A percentile compares a stretch with the other conserved stretches of the same genome.
Evolutionary conservation across 1,140 invertebrate species (phyloP).

Genomic region (Centruroides sculpturatus): DNA sequence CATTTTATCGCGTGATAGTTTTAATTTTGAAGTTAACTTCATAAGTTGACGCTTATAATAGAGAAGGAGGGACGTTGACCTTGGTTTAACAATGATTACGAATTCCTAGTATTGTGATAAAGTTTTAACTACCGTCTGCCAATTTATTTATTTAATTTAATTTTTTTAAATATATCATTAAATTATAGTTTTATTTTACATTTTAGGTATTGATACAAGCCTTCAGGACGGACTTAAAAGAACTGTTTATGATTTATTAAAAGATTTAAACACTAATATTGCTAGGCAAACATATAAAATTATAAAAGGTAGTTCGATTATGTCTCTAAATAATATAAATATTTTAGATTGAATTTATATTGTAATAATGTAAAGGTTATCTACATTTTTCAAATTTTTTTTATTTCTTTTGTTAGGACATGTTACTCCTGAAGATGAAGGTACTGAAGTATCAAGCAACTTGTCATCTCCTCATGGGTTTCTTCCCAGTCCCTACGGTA

Average conservation of each 20-base stretch:
- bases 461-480: constrained; percentile 12
- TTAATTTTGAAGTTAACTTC: too few species aligned
- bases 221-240: constrained; percentile 59
- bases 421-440: neutral
- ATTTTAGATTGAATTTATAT: too few species aligned
- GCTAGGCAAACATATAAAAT: constrained; percentile 66
- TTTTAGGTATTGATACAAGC: constrained; percentile 59
- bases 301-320: constrained; percentile 54
- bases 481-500: neutral
- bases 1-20: too few species aligned
- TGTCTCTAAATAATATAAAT: neutral
- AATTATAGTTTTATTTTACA: constrained; percentile 6
- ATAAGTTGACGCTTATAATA: too few species aligned
- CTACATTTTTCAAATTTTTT: neutral
- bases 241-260: constrained; percentile 73
- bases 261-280: constrained; percentile 74
- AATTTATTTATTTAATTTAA: too few species aligned
- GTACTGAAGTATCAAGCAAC: neutral
- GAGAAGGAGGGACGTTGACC: too few species aligned
- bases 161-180: too few species aligned
- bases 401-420: neutral
- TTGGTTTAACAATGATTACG: too few species aligned
- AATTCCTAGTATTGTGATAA: too few species aligned
- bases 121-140: too few species aligned
- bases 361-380: too few species aligned